Percentiles rank a stretch among this genome's conserved stretches.
Evolutionary conservation across 1,140 invertebrate genomes (phyloP).

Genomic region (Eupeodes corollae): DNA sequence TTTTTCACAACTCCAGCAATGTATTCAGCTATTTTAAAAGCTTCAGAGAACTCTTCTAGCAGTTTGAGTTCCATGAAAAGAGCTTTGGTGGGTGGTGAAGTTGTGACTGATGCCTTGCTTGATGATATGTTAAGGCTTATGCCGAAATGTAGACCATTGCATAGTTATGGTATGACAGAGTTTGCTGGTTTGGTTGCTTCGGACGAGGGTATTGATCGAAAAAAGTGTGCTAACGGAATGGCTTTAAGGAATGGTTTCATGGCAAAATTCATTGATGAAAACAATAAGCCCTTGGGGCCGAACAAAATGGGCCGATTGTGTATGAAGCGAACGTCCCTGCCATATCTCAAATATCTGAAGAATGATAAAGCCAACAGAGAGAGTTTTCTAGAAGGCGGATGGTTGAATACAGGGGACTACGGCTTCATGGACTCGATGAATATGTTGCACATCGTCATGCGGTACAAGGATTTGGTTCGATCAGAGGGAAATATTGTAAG

Average conservation of each 20-base stretch:
- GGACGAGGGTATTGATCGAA: neutral
- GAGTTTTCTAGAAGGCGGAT: slow-evolving; percentile 1
- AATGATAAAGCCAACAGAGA: neutral
- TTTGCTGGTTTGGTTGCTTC: neutral
- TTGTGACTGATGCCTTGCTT: neutral
- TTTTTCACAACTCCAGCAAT: neutral
- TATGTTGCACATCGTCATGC: neutral
- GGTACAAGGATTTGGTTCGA: neutral
- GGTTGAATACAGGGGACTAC: slow-evolving; percentile 3
- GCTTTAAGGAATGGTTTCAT: neutral
- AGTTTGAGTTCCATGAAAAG: neutral
- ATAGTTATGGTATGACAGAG: slow-evolving; percentile 5
- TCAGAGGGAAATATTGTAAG: too few species aligned
- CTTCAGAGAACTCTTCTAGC: neutral
- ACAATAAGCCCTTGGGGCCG: neutral
- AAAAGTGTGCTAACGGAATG: neutral
- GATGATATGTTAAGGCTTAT: neutral
- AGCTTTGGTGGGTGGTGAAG: slow-evolving; percentile 1
- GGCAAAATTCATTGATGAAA: slow-evolving; percentile 3
- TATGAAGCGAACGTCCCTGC: neutral
- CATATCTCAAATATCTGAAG: neutral
- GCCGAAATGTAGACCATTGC: neutral
- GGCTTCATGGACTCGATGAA: slow-evolving; percentile 2
- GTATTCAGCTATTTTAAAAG: neutral
- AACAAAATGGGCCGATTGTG: slow-evolving; percentile 2